Evolutionary conservation across 1,140 invertebrate species (phyloP).

Genomic region (Caenorhabditis inopinata): DNA sequence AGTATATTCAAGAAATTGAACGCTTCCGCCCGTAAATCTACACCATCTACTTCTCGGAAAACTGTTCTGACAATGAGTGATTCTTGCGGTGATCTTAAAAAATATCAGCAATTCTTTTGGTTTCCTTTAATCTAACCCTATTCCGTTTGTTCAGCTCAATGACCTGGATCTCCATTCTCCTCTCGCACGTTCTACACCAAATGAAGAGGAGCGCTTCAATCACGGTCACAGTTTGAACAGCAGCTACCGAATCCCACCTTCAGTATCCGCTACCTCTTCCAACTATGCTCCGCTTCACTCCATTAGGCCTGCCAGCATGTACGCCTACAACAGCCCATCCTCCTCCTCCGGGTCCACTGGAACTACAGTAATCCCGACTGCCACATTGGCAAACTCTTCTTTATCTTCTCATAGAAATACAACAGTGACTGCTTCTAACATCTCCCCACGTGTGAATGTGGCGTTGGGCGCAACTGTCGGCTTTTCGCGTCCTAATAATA

Average conservation of each 20-base stretch:
- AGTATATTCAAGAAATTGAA: no score
- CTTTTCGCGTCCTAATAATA: slow-evolving; percentile 13
- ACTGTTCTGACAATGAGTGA: no score
- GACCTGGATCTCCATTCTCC: slow-evolving; percentile 11
- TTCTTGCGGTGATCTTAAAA: no score
- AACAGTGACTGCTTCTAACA: neutral
- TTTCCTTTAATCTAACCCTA: neutral
- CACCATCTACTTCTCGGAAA: no score
- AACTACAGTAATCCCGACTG: slow-evolving; percentile 5
- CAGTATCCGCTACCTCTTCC: neutral
- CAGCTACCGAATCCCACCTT: slow-evolving; percentile 2
- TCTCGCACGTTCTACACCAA: neutral
- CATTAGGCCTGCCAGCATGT: neutral
- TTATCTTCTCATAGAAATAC: no score
- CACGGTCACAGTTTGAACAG: neutral
- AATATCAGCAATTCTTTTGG: neutral
- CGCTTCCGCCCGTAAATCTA: no score
- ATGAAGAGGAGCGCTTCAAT: neutral
- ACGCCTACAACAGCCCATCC: neutral
- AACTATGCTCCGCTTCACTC: slow-evolving; percentile 21
- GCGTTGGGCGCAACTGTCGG: slow-evolving; percentile 5
- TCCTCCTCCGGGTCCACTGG: neutral
- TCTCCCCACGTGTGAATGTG: slow-evolving; percentile 16
- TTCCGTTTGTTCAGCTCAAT: slow-evolving; percentile 4
- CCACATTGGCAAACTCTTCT: no score